A percentile compares a stretch with the other conserved stretches of the same genome.
Conservation (phyloP, 2,888 invertebrate genomes). For the Euspilapteryx auroguttella region DNA sequence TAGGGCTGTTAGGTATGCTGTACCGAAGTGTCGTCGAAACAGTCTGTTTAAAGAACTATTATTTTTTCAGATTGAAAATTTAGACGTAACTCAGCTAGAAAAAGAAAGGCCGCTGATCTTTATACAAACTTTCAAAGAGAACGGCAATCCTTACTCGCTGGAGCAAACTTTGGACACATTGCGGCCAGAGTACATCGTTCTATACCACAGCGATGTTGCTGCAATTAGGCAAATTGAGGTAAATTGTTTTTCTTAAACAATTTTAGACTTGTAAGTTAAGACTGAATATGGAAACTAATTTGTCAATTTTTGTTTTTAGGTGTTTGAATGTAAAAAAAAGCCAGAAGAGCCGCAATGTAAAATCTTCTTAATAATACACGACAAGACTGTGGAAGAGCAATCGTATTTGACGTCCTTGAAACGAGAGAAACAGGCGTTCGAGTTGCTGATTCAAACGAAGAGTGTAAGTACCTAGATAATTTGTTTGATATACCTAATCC, state of each 20-base stretch:
- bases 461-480: constrained; percentile 61
- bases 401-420: constrained; percentile 88
- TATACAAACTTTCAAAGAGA: constrained; percentile 78
- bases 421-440: constrained; percentile 94
- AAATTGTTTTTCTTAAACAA: too few relatives aligned
- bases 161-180: constrained; percentile 68
- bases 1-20: neutral
- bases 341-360: constrained; percentile 53
- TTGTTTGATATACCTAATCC: constrained; percentile 1
- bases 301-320: too few relatives aligned
- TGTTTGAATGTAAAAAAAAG: constrained; percentile 69
- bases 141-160: constrained; percentile 71
- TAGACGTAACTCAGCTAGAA: constrained; percentile 67
- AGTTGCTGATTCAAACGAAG: constrained; percentile 88
- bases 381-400: constrained; percentile 95
- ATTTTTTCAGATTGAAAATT: constrained; percentile 62
- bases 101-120: constrained; percentile 69
- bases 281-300: too few relatives aligned
- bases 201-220: constrained; percentile 88
- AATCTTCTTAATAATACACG: constrained; percentile 89
- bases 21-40: neutral
- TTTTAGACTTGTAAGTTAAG: too few relatives aligned
- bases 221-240: constrained; percentile 90
- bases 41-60: neutral
- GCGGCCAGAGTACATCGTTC: constrained; percentile 79